These are phyloP conservation scores for Byasa hedistus DNA, from an alignment of 2,888 invertebrate genomes.

Conservation along the genomic window DNA sequence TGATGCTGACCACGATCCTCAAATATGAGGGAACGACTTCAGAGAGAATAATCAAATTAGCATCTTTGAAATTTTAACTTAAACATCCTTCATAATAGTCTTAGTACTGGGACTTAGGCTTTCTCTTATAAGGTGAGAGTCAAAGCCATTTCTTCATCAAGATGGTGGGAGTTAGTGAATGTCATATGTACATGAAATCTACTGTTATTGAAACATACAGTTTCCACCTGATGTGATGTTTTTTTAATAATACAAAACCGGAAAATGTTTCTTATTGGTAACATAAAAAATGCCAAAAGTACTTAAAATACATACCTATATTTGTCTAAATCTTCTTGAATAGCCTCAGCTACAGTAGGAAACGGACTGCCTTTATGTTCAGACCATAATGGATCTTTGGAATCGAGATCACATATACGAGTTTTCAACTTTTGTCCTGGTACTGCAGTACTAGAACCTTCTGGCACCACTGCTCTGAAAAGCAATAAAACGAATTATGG, in stretches of 20 bases:
- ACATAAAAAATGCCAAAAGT: not conserved
- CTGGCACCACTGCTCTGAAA: conserved; percentile 68
- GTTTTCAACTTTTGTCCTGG: conserved; percentile 87
- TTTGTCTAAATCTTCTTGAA: conserved; percentile 98
- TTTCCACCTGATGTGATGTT: too few relatives aligned
- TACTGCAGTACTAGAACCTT: conserved; percentile 63
- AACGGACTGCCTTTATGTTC: conserved; percentile 96
- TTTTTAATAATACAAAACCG: not conserved
- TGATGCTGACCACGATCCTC: too few relatives aligned
- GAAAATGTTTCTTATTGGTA: not conserved
- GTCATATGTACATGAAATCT: too few relatives aligned
- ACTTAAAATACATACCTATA: conserved; percentile 80
- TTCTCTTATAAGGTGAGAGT: too few relatives aligned
- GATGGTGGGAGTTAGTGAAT: too few relatives aligned
- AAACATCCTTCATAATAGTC: too few relatives aligned
- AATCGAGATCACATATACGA: conserved; percentile 93
- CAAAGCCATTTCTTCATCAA: too few relatives aligned
- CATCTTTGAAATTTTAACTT: too few relatives aligned
- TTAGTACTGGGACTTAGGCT: too few relatives aligned
- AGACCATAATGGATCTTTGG: conserved; percentile 94
- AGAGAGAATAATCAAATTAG: too few relatives aligned
- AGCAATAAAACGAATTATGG: conserved; percentile 15
- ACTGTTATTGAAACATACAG: too few relatives aligned
- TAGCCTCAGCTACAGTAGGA: conserved; percentile 97
- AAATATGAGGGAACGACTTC: too few relatives aligned